Evolutionary conservation across 2,797 vertebrate species (phyloP).

Genomic region (Xiphorhynchus erythropygius): DNA sequence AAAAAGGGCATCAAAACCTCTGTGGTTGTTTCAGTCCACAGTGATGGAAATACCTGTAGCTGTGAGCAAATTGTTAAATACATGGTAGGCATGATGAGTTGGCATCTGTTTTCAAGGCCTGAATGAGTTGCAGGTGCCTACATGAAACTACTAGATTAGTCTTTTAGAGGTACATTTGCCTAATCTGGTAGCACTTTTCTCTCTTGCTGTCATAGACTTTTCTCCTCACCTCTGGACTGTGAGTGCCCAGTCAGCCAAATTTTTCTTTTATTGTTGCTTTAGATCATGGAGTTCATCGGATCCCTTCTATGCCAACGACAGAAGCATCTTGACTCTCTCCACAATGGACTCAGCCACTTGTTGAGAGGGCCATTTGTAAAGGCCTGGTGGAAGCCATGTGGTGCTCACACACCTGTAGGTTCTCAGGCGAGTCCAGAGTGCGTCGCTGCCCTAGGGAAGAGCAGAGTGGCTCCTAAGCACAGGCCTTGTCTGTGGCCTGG

Average conservation of each 20-base stretch:
- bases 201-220: background rate
- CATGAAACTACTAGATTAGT: background rate
- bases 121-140: background rate
- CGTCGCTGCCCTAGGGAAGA: background rate
- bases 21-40: background rate
- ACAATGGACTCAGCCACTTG: constrained; percentile 82
- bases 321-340: constrained; percentile 95
- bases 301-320: constrained; percentile 91
- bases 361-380: constrained; percentile 71
- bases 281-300: constrained; percentile 94
- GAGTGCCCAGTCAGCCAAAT: constrained; percentile 75
- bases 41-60: background rate
- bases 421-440: constrained; percentile 13
- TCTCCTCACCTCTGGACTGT: constrained; percentile 15
- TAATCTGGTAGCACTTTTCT: background rate
- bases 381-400: constrained; percentile 80
- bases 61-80: background rate
- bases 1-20: background rate
- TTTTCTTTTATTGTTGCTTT: constrained; percentile 87
- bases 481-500: background rate
- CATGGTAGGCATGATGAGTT: background rate
- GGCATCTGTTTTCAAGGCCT: background rate
- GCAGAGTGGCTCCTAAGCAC: background rate
- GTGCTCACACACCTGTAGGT: constrained; percentile 70
- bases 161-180: background rate